Evolutionary conservation across 2,113 vertebrate genomes (phyloP).

Genomic region (Willisornis vidua): DNA sequence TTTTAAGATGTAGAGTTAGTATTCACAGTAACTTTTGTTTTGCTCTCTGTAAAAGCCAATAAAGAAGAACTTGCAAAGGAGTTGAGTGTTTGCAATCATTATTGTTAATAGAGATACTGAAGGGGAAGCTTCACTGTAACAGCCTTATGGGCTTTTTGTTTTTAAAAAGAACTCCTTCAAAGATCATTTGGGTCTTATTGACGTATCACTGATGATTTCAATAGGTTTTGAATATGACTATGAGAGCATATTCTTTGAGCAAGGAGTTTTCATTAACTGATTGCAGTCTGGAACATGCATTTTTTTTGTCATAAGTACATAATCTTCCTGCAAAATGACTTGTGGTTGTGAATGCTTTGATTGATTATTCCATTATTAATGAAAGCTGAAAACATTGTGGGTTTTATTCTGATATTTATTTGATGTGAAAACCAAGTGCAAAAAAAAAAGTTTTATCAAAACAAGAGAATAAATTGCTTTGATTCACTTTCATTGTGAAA

Average conservation of each 20-base stretch:
- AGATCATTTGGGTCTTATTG: background rate
- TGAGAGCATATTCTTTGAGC: background rate
- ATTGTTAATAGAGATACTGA: fast-evolving
- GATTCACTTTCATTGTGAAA: background rate
- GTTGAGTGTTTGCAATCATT: background rate
- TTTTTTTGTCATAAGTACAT: background rate
- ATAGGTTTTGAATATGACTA: background rate
- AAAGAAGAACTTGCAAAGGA: background rate
- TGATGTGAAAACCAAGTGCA: background rate
- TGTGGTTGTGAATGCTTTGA: background rate
- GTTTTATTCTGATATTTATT: background rate
- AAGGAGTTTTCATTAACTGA: background rate
- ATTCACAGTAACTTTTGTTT: background rate
- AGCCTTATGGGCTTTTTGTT: background rate
- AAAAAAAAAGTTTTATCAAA: background rate
- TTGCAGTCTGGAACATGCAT: background rate
- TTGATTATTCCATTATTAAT: background rate
- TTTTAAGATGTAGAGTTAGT: background rate
- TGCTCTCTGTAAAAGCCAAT: background rate
- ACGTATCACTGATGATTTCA: background rate
- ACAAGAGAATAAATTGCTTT: background rate
- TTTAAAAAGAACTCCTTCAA: background rate
- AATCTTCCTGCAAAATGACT: background rate
- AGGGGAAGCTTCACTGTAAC: background rate
- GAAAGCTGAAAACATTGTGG: background rate